phyloP scores from a whole-genome alignment of 92 coral and sea anemone genomes.

The Palythoa grandiflora region DNA sequence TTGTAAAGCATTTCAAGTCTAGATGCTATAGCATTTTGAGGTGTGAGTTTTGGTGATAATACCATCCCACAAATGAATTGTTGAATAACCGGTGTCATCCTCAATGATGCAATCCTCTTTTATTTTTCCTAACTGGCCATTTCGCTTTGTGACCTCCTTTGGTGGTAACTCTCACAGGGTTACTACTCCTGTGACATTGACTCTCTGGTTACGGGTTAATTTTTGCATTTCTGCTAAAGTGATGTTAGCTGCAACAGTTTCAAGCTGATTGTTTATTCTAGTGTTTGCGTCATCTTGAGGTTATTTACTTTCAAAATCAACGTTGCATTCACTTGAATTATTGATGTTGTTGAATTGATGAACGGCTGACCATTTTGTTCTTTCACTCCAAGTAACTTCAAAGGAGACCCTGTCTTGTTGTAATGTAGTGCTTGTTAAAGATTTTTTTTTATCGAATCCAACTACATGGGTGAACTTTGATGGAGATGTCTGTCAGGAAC shows the following conservation, averaged over 20 bases:
- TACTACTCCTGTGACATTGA: constrained; percentile 58
- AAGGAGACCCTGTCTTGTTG: constrained; percentile 52
- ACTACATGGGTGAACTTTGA: constrained; percentile 44
- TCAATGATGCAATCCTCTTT: constrained; percentile 65
- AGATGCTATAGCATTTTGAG: constrained; percentile 47
- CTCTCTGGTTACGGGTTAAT: constrained; percentile 55
- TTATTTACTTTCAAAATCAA: constrained; percentile 50
- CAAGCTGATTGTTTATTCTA: constrained; percentile 2
- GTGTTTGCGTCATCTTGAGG: not conserved
- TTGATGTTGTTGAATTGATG: constrained; percentile 31
- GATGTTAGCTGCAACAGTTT: constrained; percentile 42
- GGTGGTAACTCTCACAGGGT: constrained; percentile 63
- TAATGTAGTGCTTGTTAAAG: constrained; percentile 48
- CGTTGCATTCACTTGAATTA: constrained; percentile 40
- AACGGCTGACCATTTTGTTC: constrained; percentile 40
- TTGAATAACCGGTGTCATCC: constrained; percentile 62
- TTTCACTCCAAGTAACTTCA: constrained; percentile 47
- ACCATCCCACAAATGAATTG: constrained; percentile 60
- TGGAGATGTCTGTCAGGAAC: constrained; percentile 50
- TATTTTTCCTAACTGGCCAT: constrained; percentile 49
- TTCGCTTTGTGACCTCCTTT: constrained; percentile 60
- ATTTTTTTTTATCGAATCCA: constrained; percentile 45
- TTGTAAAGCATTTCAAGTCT: constrained; percentile 50
- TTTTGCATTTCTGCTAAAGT: constrained; percentile 43
- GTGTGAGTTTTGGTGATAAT: constrained; percentile 27